Evolutionary conservation across 1,140 invertebrate genomes (phyloP).

Genomic region (Aphidius ervi): DNA sequence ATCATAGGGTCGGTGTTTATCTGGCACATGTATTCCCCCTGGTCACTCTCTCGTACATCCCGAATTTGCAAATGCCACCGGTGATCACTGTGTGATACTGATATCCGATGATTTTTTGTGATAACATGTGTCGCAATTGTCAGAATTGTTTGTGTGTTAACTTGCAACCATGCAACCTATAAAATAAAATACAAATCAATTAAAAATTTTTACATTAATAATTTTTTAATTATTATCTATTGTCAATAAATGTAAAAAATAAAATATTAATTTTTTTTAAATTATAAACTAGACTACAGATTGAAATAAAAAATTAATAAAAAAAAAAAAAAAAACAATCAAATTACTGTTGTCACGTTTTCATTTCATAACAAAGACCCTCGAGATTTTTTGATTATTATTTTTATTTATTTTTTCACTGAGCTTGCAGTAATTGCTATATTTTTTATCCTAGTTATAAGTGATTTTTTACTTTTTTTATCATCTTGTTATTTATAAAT

Average conservation of each 20-base stretch:
- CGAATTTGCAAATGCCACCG: constrained; percentile 81
- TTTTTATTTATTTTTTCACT: too few relatives aligned
- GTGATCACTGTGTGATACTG: constrained; percentile 74
- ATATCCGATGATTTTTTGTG: constrained; percentile 81
- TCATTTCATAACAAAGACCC: too few relatives aligned
- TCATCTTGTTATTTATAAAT: too few relatives aligned
- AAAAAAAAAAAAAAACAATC: too few relatives aligned
- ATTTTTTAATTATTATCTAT: not conserved
- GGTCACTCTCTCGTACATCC: constrained; percentile 72
- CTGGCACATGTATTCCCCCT: constrained; percentile 85
- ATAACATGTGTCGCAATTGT: constrained; percentile 85
- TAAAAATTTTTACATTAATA: not conserved
- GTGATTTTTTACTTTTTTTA: too few relatives aligned
- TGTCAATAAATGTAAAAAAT: not conserved
- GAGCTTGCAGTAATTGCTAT: too few relatives aligned
- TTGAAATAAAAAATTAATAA: too few relatives aligned
- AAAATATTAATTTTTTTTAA: too few relatives aligned
- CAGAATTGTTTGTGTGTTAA: constrained; percentile 87
- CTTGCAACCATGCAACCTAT: constrained; percentile 84
- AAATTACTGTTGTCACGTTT: too few relatives aligned
- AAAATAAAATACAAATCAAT: constrained; percentile 21
- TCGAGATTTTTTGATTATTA: too few relatives aligned
- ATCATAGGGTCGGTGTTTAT: constrained; percentile 92
- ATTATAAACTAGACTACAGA: too few relatives aligned
- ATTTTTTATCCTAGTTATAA: too few relatives aligned